These are phyloP conservation scores for Pimpla rufipes DNA, from an alignment of 2,888 invertebrate species.

Conservation along the genomic window DNA sequence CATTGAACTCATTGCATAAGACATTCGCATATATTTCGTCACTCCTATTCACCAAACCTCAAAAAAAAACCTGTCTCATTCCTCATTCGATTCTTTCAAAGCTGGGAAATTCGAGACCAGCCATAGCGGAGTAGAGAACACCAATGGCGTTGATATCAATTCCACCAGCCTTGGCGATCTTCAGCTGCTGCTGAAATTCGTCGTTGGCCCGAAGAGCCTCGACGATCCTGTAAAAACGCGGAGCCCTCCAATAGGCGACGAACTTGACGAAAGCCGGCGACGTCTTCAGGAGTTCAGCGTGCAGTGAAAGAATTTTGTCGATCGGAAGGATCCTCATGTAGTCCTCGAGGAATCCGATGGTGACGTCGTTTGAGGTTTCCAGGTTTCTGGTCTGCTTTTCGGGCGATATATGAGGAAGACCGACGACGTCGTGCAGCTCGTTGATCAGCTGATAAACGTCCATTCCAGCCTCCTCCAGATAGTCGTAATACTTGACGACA, in stretches of 20 bases:
- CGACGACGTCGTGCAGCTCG: too few species aligned
- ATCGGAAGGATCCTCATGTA: slow-evolving; percentile 73
- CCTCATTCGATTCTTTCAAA: too few species aligned
- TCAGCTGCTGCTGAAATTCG: slow-evolving; percentile 54
- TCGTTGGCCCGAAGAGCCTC: slow-evolving; percentile 58
- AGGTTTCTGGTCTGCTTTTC: not conserved
- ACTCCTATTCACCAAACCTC: too few species aligned
- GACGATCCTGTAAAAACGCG: slow-evolving; percentile 71
- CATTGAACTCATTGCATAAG: too few species aligned
- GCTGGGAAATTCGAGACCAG: slow-evolving; percentile 29
- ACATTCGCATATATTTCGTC: too few species aligned
- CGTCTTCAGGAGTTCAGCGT: slow-evolving; percentile 74
- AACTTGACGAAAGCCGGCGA: slow-evolving; percentile 73
- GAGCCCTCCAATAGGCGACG: slow-evolving; percentile 69
- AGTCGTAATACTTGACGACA: slow-evolving; percentile 72
- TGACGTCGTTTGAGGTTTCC: slow-evolving; percentile 71
- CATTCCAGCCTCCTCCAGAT: slow-evolving; percentile 74
- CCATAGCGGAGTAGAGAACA: slow-evolving; percentile 37
- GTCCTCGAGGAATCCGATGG: slow-evolving; percentile 74
- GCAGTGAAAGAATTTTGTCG: slow-evolving; percentile 74
- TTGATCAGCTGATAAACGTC: slow-evolving; percentile 64
- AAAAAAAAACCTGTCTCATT: too few species aligned
- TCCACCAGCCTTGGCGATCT: slow-evolving; percentile 54
- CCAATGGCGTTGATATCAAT: slow-evolving; percentile 31
- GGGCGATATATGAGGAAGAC: not conserved